Evolutionary conservation across 2,113 vertebrate genomes (phyloP).

Genomic region (Tonatia bakeri): DNA sequence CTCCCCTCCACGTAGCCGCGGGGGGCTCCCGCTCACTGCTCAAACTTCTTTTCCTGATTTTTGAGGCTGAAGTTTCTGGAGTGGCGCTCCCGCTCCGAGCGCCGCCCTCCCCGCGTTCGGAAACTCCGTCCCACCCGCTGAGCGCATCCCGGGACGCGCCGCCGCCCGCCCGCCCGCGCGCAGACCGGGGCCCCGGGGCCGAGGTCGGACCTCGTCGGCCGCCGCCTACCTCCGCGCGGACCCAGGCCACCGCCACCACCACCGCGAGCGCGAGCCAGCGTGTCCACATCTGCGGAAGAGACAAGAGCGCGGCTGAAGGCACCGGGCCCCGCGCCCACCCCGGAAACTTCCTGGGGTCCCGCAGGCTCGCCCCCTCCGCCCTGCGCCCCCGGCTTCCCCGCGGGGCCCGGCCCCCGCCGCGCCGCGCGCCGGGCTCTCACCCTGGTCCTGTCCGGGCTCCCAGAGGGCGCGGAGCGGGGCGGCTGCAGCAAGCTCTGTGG

Average conservation of each 20-base stretch:
- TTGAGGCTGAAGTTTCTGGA: neutral
- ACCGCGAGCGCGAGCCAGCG: slow-evolving; percentile 75
- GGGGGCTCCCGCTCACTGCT: neutral
- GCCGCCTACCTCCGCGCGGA: slow-evolving; percentile 77
- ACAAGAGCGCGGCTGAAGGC: slow-evolving; percentile 30
- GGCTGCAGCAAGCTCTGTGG: neutral
- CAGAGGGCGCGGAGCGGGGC: neutral
- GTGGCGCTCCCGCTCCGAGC: neutral
- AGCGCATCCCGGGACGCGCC: neutral
- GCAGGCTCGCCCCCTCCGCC: neutral
- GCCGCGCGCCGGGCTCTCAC: neutral
- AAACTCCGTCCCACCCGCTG: neutral
- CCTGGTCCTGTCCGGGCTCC: slow-evolving; percentile 21
- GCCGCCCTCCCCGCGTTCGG: neutral
- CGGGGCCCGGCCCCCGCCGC: neutral
- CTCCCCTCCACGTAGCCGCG: slow-evolving; percentile 32
- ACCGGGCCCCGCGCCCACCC: neutral
- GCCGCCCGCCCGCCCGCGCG: neutral
- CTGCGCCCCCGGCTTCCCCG: neutral
- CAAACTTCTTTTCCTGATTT: slow-evolving; percentile 19
- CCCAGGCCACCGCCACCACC: slow-evolving; percentile 75
- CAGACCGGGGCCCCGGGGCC: neutral
- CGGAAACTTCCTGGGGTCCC: slow-evolving; percentile 67
- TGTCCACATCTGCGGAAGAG: slow-evolving; percentile 78
- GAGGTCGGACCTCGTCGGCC: neutral